Evolutionary conservation across 2,113 vertebrate species (phyloP).

Genomic region (Aldabrachelys gigantea): DNA sequence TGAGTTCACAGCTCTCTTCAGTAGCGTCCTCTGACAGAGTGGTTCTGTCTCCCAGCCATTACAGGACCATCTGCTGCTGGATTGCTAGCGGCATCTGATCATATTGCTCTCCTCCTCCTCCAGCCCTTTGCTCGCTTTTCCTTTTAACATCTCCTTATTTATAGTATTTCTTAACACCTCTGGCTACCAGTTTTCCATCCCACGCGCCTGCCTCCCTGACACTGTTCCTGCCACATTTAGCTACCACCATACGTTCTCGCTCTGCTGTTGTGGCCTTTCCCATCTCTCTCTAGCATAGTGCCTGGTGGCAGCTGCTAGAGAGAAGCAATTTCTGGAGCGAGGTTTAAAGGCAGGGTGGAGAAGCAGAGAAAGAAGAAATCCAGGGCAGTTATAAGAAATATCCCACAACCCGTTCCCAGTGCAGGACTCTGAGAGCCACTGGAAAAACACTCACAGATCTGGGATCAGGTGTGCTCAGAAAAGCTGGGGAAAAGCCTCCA

Average conservation of each 20-base stretch:
- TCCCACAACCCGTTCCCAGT: not conserved
- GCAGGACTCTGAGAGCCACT: not conserved
- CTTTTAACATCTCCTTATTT: constrained; percentile 58
- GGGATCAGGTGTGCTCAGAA: not conserved
- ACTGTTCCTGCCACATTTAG: not conserved
- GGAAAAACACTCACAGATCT: not conserved
- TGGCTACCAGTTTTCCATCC: constrained; percentile 57
- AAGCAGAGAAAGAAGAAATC: not conserved
- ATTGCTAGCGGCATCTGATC: not conserved
- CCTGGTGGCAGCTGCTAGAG: not conserved
- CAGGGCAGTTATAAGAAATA: not conserved
- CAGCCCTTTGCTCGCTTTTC: not conserved
- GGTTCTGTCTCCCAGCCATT: not conserved
- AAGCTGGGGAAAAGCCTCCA: not conserved
- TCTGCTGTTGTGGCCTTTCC: constrained; percentile 25
- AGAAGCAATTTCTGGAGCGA: not conserved
- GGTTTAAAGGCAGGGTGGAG: not conserved
- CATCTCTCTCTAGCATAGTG: not conserved
- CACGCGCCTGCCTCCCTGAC: constrained; percentile 56
- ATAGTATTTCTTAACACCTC: constrained; percentile 55
- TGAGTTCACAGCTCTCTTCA: not conserved
- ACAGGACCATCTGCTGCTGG: not conserved
- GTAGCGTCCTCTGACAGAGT: not conserved
- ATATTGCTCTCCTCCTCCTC: not conserved
- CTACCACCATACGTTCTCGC: constrained; percentile 15